Base-by-base conservation (phyloP, 2,113 vertebrate genomes). In the Blennius ocellaris region DNA sequence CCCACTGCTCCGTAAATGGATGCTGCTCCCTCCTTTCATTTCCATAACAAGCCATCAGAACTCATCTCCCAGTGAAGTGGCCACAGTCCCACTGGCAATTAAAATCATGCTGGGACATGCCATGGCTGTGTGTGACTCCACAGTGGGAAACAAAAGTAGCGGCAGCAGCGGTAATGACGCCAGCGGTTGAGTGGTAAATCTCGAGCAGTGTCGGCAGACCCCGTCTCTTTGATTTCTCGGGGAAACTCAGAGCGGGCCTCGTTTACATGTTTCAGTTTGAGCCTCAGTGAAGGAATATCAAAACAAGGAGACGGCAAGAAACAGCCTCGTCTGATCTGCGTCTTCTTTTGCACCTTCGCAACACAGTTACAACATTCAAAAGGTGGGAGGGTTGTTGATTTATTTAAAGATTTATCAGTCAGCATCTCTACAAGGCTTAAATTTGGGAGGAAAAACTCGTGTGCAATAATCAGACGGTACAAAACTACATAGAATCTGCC, bases 21-120 rank as follows among this genome's bases (percentile, higher is more conserved):
- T 57, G 73, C 59, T 43, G 69, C 80, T 89, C 73, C 70, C 74
- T 88, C 82, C 82, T 91, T 87, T 89, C 87, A 89, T 93, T 93
- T 90, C 89, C 80, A 92, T 91, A 93, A 93, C 90, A 91, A 91
- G 91, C 84, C 87, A 88, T 88, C 84, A 88, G 82, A 90, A 81
- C 89, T 91, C 86, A 88, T 92, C 89, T 87, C 83, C 88, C 77
- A 78, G 74, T 67, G 87, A 89, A 92, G 90, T 87, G 89, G 87
- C 89, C 89, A 60, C 80, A 84, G 87, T 91, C 91, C 92, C 92
- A 87, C 75, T 81, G 88, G 91, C 89, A 94, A 95, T 96, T 94
- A 95, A 94, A 95, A 93, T 93, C 93, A 87, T 92, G 90, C 93
- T 92, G 89, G 91, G 93, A 95, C 91, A 93, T 80, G 91, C 86